Evolutionary conservation across 1,140 invertebrate species (phyloP).

Genomic region (Limonius californicus): DNA sequence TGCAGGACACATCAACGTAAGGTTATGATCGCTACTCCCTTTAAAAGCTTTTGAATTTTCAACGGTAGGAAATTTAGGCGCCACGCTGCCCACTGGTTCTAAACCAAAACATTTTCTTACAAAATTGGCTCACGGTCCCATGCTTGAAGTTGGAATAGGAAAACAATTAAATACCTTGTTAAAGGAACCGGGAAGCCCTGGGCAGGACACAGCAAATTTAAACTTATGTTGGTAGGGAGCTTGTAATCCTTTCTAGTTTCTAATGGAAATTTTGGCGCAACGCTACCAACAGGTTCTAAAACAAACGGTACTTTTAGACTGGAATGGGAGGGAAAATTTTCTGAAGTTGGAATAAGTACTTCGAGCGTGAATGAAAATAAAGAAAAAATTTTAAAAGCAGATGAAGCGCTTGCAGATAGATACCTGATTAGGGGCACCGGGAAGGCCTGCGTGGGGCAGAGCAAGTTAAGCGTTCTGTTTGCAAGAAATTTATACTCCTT

Average conservation of each 20-base stretch:
- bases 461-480: conserved; percentile 46
- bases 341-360: conserved; percentile 17
- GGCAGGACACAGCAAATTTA: conserved; percentile 54
- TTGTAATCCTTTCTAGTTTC: conserved; percentile 45
- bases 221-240: conserved; percentile 34
- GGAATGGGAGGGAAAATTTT: no score
- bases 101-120: conserved; percentile 26
- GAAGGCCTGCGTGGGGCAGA: conserved; percentile 58
- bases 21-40: conserved; percentile 43
- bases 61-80: conserved; percentile 63
- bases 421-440: conserved; percentile 60
- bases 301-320: conserved; percentile 18
- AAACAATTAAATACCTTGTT: conserved; percentile 51
- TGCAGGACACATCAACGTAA: conserved; percentile 56
- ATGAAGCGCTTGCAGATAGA: conserved; percentile 18
- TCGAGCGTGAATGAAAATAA: conserved; percentile 18
- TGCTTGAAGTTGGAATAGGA: background rate
- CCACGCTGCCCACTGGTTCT: conserved; percentile 61
- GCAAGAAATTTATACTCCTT: conserved; percentile 39
- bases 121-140: background rate
- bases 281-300: conserved; percentile 49
- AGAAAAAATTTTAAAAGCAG: no score
- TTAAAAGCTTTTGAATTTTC: conserved; percentile 60
- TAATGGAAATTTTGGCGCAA: conserved; percentile 60
- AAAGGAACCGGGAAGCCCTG: conserved; percentile 59